Evolutionary conservation across 2,888 invertebrate species (phyloP), one percentile per base, ranked within the genome.

Genomic region (Caenorhabditis panamensis): DNA sequence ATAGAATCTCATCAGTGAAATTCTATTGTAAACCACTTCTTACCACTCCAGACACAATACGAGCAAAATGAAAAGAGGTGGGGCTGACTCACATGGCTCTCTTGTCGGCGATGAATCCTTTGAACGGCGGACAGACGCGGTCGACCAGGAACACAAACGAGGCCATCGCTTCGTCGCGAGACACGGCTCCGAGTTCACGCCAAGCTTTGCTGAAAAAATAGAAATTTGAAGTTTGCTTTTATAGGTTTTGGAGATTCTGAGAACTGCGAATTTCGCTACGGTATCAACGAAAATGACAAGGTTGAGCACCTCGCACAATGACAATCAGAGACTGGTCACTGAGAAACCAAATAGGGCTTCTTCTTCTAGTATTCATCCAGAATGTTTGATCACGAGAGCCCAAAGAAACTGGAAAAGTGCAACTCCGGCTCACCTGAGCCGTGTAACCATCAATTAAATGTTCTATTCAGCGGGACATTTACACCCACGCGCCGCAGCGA

Each of bases 121-220:
- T 86, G 91, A 98, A 97, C 66, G 96, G 92, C n/a, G 95, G 95
- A 91, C 97, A 97, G 24, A 84, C 84, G n/a, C 87, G 79, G 91
- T 96, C 95, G 82, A 99, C 92, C 68, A 95, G 93, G 89, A 95
- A 94, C 54, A 97, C 94, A 92, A 98, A 99, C 72, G 95, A 95
- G 85, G 94, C 94, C 95, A 96, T 96, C 0, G 97, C 96, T 89
- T 95, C 95, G 83, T 95, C 94, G 86, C 94, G 94, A 0, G 94
- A 94, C 92, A 97, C 94, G 86, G 95, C 94, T 0, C 96, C 96
- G 54, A 99, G 92, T 82, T 94, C 94, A 91, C 96, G 95, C 98
- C 99, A 99, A 28, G 97, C 96, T 85, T 95, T 93, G 88, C 94
- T 94, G 91, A 28, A 91, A 85, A 66, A 37, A 16, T n/a, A 13